Conservation (phyloP, 2,113 vertebrate genomes). For the Apteryx owenii region DNA sequence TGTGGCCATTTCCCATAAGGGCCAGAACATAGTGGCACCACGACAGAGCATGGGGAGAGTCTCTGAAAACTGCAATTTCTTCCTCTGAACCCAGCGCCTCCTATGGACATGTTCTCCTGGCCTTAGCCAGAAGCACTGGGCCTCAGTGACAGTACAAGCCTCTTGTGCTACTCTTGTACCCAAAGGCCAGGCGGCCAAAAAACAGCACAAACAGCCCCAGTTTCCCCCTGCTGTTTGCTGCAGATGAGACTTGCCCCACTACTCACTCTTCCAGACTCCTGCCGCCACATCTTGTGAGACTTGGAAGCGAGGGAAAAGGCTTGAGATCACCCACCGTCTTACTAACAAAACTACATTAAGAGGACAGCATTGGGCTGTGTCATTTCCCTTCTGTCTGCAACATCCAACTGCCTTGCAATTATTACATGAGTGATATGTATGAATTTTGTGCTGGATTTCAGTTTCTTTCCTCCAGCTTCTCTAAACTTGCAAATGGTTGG, state of each 20-base stretch:
- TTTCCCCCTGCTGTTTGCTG: background rate
- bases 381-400: background rate
- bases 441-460: background rate
- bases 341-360: background rate
- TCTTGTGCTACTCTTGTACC: background rate
- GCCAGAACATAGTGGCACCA: background rate
- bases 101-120: background rate
- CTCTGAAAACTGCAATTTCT: background rate
- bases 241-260: background rate
- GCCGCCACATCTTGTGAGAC: background rate
- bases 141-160: fast-evolving
- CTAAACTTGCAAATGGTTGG: background rate
- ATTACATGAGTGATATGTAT: fast-evolving
- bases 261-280: background rate
- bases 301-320: background rate
- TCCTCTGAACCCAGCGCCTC: background rate
- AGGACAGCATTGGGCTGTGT: background rate
- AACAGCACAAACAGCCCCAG: background rate
- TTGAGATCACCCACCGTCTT: fast-evolving
- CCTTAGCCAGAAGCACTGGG: background rate
- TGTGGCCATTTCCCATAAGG: background rate
- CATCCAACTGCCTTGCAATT: background rate
- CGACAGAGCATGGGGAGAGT: background rate
- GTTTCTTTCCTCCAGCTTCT: background rate
- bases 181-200: background rate